Percentiles rank a stretch among this genome's conserved stretches.
phyloP scores from a whole-genome alignment of 1,140 invertebrate genomes.

The Mylabris phalerata region DNA sequence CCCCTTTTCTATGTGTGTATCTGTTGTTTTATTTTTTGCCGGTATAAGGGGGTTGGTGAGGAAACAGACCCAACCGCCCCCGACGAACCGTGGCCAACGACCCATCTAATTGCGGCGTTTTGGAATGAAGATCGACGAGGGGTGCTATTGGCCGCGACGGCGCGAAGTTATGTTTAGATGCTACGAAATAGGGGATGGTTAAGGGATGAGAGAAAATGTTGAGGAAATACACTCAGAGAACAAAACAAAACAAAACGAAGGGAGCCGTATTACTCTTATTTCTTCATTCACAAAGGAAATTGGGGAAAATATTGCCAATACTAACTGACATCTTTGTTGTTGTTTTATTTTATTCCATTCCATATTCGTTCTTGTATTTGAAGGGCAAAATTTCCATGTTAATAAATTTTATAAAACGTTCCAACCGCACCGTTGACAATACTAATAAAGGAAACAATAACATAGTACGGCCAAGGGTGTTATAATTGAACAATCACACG shows the following conservation, averaged over 20 bases:
- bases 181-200: background rate
- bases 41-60: conserved; percentile 10
- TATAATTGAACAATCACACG: conserved; percentile 25
- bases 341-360: no score
- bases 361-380: no score
- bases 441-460: conserved; percentile 16
- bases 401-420: no score
- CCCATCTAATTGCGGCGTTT: conserved; percentile 56
- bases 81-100: conserved; percentile 46
- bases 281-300: no score
- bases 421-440: conserved; percentile 4
- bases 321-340: no score
- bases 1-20: conserved; percentile 9
- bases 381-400: no score
- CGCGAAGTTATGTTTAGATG: conserved; percentile 22
- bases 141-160: conserved; percentile 26
- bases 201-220: background rate
- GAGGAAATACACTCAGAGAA: no score
- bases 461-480: conserved; percentile 5
- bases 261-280: no score
- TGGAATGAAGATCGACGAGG: conserved; percentile 47
- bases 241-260: no score
- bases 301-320: no score
- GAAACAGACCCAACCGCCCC: conserved; percentile 8
- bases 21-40: conserved; percentile 23